These are phyloP conservation scores for Aphis gossypii DNA, from an alignment of 1,140 invertebrate species.

Conservation along the genomic window DNA sequence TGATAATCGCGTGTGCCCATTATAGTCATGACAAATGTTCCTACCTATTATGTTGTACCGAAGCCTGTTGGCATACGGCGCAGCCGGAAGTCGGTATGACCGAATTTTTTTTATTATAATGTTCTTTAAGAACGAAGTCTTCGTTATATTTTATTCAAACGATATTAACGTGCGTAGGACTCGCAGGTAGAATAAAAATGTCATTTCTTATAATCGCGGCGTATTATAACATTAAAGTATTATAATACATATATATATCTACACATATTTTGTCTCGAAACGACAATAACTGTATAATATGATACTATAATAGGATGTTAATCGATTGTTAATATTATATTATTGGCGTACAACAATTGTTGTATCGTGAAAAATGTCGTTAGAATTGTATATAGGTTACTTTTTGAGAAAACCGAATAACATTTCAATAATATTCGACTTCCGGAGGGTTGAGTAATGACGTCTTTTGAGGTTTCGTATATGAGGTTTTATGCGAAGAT, in stretches of 20 bases:
- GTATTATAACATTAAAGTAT: background rate
- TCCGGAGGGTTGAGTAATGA: background rate
- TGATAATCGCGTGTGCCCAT: background rate
- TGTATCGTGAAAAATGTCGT: background rate
- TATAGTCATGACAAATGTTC: background rate
- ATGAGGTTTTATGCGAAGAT: background rate
- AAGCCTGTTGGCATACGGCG: background rate
- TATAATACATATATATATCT: too few species aligned
- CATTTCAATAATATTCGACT: background rate
- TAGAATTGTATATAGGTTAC: background rate
- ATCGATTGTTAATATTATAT: background rate
- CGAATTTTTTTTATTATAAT: background rate
- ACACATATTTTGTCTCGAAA: background rate
- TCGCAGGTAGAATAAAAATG: background rate
- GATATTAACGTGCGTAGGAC: background rate
- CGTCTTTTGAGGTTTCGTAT: background rate
- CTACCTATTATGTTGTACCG: background rate
- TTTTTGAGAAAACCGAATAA: background rate
- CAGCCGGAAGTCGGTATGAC: background rate
- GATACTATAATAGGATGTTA: background rate
- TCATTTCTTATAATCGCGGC: background rate
- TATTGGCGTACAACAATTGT: background rate
- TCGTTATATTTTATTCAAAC: background rate
- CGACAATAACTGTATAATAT: background rate
- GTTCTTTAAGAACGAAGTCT: background rate